Percentiles rank a stretch among this genome's conserved stretches.
Evolutionary conservation across 2,797 vertebrate species (phyloP).

Genomic region (Pitangus sulphuratus): DNA sequence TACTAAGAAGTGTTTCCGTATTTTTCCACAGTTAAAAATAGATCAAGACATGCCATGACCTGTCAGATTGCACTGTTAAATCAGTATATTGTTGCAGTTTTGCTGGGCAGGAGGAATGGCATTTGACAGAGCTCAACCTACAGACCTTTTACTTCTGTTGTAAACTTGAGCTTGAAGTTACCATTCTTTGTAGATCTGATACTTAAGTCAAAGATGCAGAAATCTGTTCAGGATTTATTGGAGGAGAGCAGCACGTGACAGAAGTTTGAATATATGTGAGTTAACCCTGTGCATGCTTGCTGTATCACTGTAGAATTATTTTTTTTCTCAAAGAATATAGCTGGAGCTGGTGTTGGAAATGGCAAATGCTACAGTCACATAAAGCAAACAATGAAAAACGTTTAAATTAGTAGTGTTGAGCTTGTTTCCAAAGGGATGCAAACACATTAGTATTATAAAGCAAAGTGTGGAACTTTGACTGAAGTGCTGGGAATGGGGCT

Average conservation of each 20-base stretch:
- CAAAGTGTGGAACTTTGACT: neutral
- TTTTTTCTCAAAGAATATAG: neutral
- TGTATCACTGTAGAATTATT: neutral
- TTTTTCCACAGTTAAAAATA: neutral
- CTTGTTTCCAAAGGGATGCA: neutral
- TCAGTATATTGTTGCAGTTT: neutral
- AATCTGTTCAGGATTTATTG: neutral
- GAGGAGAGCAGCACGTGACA: neutral
- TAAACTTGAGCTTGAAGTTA: neutral
- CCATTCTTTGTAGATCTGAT: neutral
- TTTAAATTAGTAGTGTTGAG: neutral
- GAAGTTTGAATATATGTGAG: neutral
- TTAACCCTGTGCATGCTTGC: neutral
- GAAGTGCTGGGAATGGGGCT: neutral
- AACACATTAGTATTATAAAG: neutral
- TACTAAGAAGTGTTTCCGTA: neutral
- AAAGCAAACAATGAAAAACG: neutral
- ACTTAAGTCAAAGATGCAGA: neutral
- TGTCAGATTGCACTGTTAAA: neutral
- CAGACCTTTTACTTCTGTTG: neutral
- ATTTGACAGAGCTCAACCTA: accelerated
- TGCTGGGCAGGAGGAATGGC: neutral
- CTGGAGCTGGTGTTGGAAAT: neutral
- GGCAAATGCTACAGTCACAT: neutral
- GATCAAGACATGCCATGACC: neutral